Percentiles rank a stretch among this genome's conserved stretches.
These are phyloP conservation scores for Philhelius pedissequus DNA, from an alignment of 2,888 invertebrate genomes.

Conservation along the genomic window DNA sequence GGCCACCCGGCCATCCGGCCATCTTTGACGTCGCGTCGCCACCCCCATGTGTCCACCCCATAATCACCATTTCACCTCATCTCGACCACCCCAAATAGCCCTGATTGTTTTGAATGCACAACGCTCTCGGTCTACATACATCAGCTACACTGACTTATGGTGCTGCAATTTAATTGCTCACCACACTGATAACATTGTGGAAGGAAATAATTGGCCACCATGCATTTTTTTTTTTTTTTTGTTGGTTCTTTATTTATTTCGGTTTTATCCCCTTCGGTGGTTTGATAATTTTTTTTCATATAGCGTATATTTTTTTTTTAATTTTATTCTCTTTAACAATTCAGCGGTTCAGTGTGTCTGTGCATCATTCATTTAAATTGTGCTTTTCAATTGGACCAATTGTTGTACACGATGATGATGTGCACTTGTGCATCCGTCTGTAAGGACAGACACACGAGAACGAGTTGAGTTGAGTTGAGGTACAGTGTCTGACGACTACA, in stretches of 20 bases:
- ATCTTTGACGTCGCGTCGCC: not conserved
- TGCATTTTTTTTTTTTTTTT: constrained; percentile 26
- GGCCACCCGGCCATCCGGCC: not conserved
- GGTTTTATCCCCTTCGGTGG: constrained; percentile 18
- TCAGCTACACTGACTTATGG: constrained; percentile 61
- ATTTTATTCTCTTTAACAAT: constrained; percentile 48
- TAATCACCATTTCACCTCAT: not conserved
- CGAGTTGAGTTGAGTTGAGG: constrained; percentile 7
- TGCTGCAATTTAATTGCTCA: constrained; percentile 64
- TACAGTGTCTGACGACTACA: constrained; percentile 17
- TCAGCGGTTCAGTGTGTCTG: constrained; percentile 36
- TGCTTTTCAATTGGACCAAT: constrained; percentile 61
- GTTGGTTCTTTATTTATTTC: constrained; percentile 31
- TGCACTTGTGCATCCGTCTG: constrained; percentile 60
- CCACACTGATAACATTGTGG: constrained; percentile 64
- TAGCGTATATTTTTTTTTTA: constrained; percentile 20
- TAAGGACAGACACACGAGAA: constrained; percentile 16
- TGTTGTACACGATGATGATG: constrained; percentile 45
- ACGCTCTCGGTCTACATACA: no score
- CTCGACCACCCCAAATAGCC: not conserved
- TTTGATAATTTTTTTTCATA: constrained; percentile 8
- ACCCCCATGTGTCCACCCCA: not conserved
- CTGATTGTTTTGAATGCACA: constrained; percentile 46
- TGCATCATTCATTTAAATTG: constrained; percentile 61
- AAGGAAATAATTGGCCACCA: constrained; percentile 63